Evolutionary conservation across 1,140 invertebrate genomes (phyloP).

Genomic region (Penaeus japonicus): DNA sequence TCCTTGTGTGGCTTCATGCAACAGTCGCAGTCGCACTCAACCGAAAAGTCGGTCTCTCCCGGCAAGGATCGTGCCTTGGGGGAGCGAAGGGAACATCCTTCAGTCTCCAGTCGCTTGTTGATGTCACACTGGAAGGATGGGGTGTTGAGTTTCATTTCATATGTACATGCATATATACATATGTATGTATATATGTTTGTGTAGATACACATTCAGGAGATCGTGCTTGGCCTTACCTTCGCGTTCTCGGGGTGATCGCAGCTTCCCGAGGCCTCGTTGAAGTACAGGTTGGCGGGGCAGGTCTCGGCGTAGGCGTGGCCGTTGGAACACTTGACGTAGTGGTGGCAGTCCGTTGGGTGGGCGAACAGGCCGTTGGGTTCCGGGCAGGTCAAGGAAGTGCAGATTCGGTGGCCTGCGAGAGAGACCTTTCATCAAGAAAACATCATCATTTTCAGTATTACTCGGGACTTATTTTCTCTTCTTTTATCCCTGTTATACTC

Average conservation of each 20-base stretch:
- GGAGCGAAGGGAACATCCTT: neutral
- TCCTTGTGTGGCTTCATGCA: constrained; percentile 16
- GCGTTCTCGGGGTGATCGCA: constrained; percentile 87
- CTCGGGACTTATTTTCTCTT: too few species aligned
- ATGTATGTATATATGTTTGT: too few species aligned
- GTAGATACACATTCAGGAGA: neutral
- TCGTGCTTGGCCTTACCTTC: neutral
- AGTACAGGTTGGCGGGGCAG: constrained; percentile 86
- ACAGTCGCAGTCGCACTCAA: constrained; percentile 17
- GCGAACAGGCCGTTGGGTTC: constrained; percentile 86
- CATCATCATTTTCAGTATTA: too few species aligned
- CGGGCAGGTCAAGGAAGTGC: constrained; percentile 69
- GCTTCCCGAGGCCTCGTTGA: constrained; percentile 83
- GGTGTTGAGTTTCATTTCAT: neutral
- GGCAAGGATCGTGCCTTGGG: neutral
- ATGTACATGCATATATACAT: too few species aligned
- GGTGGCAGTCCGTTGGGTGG: constrained; percentile 79
- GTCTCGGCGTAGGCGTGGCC: constrained; percentile 79
- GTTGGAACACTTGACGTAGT: constrained; percentile 88
- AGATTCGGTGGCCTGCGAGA: neutral
- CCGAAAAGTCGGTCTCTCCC: neutral
- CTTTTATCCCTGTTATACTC: too few species aligned
- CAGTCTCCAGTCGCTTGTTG: neutral
- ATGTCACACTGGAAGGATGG: neutral
- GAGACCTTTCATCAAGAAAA: too few species aligned